These are phyloP conservation scores for Tortrix viridana DNA, from an alignment of 2,888 invertebrate species.

Conservation along the genomic window DNA sequence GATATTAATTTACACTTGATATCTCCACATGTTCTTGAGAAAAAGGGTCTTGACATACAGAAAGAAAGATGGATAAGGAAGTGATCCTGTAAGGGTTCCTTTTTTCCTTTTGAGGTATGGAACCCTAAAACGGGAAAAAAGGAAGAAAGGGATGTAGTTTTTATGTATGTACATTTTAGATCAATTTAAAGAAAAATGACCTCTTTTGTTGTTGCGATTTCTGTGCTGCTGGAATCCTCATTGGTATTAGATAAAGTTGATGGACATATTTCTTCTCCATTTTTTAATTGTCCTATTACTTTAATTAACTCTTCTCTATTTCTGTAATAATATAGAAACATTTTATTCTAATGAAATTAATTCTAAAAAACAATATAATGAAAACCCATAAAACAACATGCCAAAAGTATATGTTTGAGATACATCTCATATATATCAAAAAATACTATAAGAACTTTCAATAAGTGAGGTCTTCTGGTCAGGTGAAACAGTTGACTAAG, in stretches of 20 bases:
- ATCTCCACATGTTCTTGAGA: too few relatives aligned
- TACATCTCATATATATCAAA: neutral
- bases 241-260: slow-evolving; percentile 62
- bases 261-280: slow-evolving; percentile 87
- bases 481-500: too few relatives aligned
- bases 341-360: neutral
- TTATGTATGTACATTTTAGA: too few relatives aligned
- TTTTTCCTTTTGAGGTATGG: too few relatives aligned
- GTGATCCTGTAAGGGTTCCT: too few relatives aligned
- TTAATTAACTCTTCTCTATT: slow-evolving; percentile 91
- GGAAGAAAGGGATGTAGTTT: too few relatives aligned
- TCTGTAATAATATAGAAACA: slow-evolving; percentile 74
- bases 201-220: slow-evolving; percentile 54
- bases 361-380: neutral
- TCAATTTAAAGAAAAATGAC: slow-evolving; percentile 44
- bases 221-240: slow-evolving; percentile 75
- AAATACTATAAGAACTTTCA: neutral
- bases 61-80: too few relatives aligned
- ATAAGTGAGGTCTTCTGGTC: too few relatives aligned
- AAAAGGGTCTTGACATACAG: too few relatives aligned
- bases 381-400: neutral
- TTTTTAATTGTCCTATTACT: slow-evolving; percentile 89
- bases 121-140: too few relatives aligned
- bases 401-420: neutral
- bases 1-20: too few relatives aligned